Base-by-base conservation (phyloP, 2,888 invertebrate species). In the Nephrotoma flavescens region DNA sequence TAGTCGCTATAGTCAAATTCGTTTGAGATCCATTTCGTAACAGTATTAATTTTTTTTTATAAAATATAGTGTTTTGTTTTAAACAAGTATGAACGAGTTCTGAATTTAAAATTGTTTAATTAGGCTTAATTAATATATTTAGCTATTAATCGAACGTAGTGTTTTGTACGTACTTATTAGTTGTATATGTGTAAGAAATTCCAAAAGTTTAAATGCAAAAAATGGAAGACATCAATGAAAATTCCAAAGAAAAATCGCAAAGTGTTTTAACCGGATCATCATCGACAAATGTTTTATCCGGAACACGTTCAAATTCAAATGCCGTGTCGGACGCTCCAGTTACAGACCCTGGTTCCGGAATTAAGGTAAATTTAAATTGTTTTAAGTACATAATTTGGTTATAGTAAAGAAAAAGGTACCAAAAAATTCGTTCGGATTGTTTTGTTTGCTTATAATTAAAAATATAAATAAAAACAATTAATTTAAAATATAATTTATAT, bases 251-350 rank as follows among this genome's bases (percentile, higher is more conserved):
- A 31, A 71, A 71, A 71, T 4, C 71, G 71, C 71, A 71, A 31
- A 9, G 31, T 71, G 7, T 71, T 31, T 31, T 71, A 71, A 71
- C 71, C 71, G 71, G 71, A 84, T 84, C 71, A 83, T 12, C 86
- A 9, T 41, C 83, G 41, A 45, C 12, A 6, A 42, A 42, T 41
- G 57, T 87, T 19, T 42, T 86, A 42, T 85, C 87, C n/a, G 88
- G 88, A 0, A 88, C 88, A 6, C 88, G 88, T 87, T 85, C 88
- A 7, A 92, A 92, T 90, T 90, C 92, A 88, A 93, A 93, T 89
- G 92, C 94, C 86, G 93, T 95, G 9, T 94, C 94, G 89, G 96
- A 96, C 91, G 95, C 94, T 89, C 96, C 96, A 87, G 94, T 96
- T 88, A 96, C 95, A 71, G 96, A 96, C 91, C 96, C 96, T 87